Conservation (phyloP, 1,140 invertebrate genomes). For the Triops longicaudatus region DNA sequence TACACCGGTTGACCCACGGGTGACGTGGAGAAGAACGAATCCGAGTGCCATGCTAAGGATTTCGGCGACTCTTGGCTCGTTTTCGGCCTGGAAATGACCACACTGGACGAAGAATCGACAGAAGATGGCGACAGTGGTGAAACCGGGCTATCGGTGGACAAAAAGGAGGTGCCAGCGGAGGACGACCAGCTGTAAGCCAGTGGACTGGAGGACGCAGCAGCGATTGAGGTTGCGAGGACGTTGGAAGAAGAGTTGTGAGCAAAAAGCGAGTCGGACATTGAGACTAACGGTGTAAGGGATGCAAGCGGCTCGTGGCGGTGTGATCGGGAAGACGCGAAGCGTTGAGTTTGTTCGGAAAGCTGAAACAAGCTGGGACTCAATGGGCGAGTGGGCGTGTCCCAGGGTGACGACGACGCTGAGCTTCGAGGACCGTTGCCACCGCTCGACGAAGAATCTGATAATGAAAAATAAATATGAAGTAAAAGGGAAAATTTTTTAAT, state of each 20-base stretch:
- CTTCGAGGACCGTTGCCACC: not conserved
- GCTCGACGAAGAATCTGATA: not conserved
- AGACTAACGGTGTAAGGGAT: not conserved
- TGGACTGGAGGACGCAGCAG: not conserved
- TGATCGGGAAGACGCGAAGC: not conserved
- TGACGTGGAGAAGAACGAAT: not conserved
- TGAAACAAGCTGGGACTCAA: not conserved
- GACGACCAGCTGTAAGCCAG: not conserved
- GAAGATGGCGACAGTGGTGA: not conserved
- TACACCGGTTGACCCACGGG: not conserved
- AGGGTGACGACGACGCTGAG: not conserved
- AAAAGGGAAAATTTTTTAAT: too few species aligned
- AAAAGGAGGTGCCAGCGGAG: not conserved
- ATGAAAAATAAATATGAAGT: not conserved
- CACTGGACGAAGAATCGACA: not conserved
- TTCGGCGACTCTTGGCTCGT: not conserved
- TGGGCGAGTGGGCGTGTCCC: not conserved
- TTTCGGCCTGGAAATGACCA: not conserved
- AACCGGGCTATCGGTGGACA: not conserved
- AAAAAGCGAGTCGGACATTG: not conserved
- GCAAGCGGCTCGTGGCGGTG: not conserved
- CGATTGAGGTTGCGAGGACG: not conserved
- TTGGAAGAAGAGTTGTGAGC: not conserved
- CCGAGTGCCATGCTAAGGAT: not conserved
- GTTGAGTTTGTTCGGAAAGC: not conserved